Percentiles rank a stretch among this genome's conserved stretches.
Evolutionary conservation across 2,888 invertebrate genomes (phyloP).

Genomic region (Apotomis betuletana): DNA sequence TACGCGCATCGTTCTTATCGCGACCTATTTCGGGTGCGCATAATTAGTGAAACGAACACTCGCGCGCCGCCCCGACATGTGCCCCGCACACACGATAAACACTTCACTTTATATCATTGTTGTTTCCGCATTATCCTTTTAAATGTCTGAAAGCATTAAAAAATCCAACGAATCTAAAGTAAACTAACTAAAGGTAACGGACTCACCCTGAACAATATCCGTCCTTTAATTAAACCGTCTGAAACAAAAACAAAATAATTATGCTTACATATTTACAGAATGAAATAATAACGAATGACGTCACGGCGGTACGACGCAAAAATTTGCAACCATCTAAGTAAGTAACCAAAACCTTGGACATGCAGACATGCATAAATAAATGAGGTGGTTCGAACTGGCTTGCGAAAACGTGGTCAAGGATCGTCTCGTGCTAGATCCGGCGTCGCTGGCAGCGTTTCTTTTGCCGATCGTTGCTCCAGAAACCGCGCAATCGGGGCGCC

Average conservation of each 20-base stretch:
- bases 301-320: conserved; percentile 39
- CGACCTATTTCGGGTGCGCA: conserved; percentile 62
- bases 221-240: conserved; percentile 23
- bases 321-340: conserved; percentile 50
- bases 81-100: conserved; percentile 25
- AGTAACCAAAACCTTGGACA: conserved; percentile 54
- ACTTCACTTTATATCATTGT: conserved; percentile 11
- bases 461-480: conserved; percentile 60
- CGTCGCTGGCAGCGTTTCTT: conserved; percentile 43
- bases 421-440: conserved; percentile 48
- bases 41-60: conserved; percentile 56
- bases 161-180: neutral
- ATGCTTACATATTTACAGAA: conserved; percentile 24
- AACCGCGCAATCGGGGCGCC: conserved; percentile 58
- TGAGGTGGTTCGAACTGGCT: conserved; percentile 49
- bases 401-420: conserved; percentile 57
- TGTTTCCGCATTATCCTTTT: conserved; percentile 10
- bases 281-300: conserved; percentile 25
- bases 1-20: conserved; percentile 55
- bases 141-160: neutral
- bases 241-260: conserved; percentile 39
- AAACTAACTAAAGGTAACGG: neutral
- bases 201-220: conserved; percentile 26
- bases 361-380: conserved; percentile 54
- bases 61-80: conserved; percentile 44